Conservation (phyloP, 2,113 vertebrate species). For the Caranx ignobilis region DNA sequence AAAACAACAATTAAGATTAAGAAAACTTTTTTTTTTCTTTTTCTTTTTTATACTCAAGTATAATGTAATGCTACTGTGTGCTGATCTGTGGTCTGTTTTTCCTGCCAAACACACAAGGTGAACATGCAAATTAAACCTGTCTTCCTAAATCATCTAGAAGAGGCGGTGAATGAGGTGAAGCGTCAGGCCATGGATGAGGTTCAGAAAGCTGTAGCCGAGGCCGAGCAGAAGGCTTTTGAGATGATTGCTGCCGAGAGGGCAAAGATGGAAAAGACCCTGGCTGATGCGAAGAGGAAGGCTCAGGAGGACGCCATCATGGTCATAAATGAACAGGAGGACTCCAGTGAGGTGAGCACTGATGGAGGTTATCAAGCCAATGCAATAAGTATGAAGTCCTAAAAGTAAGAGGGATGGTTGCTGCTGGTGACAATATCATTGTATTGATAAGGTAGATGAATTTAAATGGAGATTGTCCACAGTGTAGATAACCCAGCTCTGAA, state of each 20-base stretch:
- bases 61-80: not conserved
- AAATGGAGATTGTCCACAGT: not conserved
- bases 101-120: not conserved
- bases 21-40: not conserved
- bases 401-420: not conserved
- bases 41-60: too few relatives aligned
- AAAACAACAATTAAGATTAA: not conserved
- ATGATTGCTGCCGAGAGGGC: conserved; percentile 96
- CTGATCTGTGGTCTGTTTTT: not conserved
- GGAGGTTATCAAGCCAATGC: not conserved
- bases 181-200: conserved; percentile 99
- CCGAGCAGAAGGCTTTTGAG: conserved; percentile 98
- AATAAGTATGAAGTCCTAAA: too few relatives aligned
- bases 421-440: not conserved
- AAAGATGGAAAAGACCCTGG: conserved; percentile 97
- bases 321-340: conserved; percentile 98
- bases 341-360: conserved; percentile 91
- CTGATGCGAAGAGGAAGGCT: conserved; percentile 94
- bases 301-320: conserved; percentile 95
- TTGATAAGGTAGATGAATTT: not conserved
- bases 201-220: conserved; percentile 97
- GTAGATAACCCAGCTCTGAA: not conserved
- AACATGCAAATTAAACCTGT: not conserved
- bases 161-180: conserved; percentile 99
- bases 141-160: conserved; percentile 83